Evolutionary conservation across 2,888 invertebrate species (phyloP).

Genomic region (Orchesella flavescens): DNA sequence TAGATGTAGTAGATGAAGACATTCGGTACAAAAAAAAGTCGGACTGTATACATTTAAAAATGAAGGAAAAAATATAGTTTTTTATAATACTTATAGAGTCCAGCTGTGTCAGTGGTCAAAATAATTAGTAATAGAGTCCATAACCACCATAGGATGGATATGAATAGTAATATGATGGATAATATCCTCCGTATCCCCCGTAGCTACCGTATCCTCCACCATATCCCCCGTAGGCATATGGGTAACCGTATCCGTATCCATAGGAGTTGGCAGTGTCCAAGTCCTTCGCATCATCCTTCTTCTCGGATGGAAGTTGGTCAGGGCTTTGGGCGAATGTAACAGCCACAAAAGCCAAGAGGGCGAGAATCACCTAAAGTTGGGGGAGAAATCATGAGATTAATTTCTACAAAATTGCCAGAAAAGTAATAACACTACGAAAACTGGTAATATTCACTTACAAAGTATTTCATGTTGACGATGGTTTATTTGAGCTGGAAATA

Average conservation of each 20-base stretch:
- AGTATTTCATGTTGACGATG: conserved; percentile 29
- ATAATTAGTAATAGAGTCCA: conserved; percentile 17
- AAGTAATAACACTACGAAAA: not conserved
- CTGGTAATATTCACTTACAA: conserved; percentile 10
- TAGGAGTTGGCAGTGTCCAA: conserved; percentile 40
- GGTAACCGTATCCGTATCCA: conserved; percentile 22
- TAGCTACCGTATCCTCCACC: conserved; percentile 24
- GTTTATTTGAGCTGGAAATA: not conserved
- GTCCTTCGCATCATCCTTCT: conserved; percentile 26
- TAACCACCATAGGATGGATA: not conserved
- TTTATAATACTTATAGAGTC: not conserved
- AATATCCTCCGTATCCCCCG: not conserved
- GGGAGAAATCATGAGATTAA: no score
- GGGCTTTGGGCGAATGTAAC: conserved; percentile 12
- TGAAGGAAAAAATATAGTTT: conserved; percentile 1
- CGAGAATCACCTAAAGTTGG: conserved; percentile 6
- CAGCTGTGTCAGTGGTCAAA: not conserved
- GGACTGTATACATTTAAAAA: conserved; percentile 1
- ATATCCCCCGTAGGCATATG: not conserved
- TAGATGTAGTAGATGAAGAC: conserved; percentile 27
- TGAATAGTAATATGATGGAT: conserved; percentile 1
- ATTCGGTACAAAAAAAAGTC: conserved; percentile 40
- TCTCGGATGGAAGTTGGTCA: not conserved
- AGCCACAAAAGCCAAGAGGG: conserved; percentile 24
- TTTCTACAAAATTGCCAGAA: no score